phyloP scores from a whole-genome alignment of 2,113 vertebrate genomes.

The Oophaga pumilio region DNA sequence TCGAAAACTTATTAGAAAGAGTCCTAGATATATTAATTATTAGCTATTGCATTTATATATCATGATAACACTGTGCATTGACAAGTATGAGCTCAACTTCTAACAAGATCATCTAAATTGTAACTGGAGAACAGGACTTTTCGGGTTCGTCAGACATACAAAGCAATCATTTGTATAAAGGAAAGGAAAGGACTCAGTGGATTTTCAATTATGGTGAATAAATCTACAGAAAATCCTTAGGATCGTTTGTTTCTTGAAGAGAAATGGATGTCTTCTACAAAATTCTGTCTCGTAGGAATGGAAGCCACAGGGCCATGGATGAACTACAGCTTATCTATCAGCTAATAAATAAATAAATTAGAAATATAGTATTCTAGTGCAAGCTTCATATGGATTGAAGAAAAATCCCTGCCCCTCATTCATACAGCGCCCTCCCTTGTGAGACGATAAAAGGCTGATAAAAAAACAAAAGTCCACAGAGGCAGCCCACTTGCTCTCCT shows the following conservation, averaged over 20 bases:
- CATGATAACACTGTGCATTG: conserved; percentile 43
- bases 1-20: conserved; percentile 19
- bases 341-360: conserved; percentile 58
- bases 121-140: neutral
- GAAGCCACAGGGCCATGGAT: neutral
- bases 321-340: conserved; percentile 15
- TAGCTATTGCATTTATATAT: conserved; percentile 34
- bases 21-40: conserved; percentile 5
- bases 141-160: neutral
- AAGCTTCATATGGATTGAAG: neutral
- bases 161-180: neutral
- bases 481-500: neutral
- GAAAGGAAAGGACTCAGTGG: neutral
- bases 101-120: conserved; percentile 14
- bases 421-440: neutral
- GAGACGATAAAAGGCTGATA: neutral
- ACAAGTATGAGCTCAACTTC: neutral
- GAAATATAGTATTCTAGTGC: conserved; percentile 31
- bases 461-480: neutral
- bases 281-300: neutral
- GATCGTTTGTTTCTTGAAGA: conserved; percentile 24
- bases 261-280: neutral
- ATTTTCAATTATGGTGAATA: neutral
- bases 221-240: conserved; percentile 8
- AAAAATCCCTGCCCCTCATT: neutral